Evolutionary conservation across 2,113 vertebrate species (phyloP).

Genomic region (Apeltes quadracus): DNA sequence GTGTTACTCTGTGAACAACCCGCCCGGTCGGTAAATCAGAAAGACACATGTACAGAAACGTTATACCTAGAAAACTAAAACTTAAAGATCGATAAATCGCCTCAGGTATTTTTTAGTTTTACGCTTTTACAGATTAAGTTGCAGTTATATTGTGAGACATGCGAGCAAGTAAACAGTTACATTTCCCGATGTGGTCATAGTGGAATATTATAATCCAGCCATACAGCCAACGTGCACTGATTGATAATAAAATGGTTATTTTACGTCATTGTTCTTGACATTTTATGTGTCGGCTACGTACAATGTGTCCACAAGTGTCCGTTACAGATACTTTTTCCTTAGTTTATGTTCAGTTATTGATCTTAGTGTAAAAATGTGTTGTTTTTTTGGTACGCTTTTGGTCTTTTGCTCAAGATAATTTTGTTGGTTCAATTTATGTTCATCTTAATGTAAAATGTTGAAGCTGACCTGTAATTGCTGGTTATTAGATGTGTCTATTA

Average conservation of each 20-base stretch:
- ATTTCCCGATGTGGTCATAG: background rate
- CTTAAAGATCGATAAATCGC: background rate
- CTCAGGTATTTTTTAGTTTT: slow-evolving; percentile 17
- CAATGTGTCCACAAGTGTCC: background rate
- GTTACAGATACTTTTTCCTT: background rate
- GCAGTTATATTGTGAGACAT: background rate
- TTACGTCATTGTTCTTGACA: background rate
- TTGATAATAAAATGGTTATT: background rate
- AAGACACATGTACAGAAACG: background rate
- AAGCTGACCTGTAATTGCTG: background rate
- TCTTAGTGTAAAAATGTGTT: background rate
- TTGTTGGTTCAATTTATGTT: background rate
- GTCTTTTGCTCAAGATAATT: background rate
- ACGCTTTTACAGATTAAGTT: background rate
- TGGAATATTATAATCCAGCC: background rate
- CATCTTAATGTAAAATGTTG: slow-evolving; percentile 13
- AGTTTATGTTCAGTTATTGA: background rate
- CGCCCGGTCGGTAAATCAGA: background rate
- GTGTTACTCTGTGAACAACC: background rate
- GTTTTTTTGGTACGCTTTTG: background rate
- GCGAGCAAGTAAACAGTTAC: background rate
- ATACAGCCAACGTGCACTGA: background rate
- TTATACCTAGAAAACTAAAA: background rate
- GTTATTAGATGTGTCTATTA: background rate
- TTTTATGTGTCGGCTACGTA: background rate